A percentile compares a stretch with the other conserved stretches of the same genome.
phyloP scores from a whole-genome alignment of 2,888 invertebrate genomes.

The Tiliacea aurago region DNA sequence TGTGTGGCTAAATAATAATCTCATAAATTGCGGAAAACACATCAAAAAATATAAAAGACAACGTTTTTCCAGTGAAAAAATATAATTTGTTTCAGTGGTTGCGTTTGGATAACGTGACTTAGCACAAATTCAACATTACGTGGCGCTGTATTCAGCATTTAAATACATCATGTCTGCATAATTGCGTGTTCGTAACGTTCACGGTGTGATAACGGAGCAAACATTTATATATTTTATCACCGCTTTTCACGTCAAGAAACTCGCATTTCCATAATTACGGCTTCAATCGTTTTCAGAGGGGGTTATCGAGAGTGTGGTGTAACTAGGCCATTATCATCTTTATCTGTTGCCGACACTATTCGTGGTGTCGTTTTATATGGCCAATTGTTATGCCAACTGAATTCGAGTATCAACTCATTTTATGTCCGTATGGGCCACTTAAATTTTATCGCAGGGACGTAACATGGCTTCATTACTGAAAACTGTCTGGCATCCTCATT shows the following conservation, averaged over 20 bases:
- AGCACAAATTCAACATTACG: constrained; percentile 54
- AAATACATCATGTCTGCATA: constrained; percentile 62
- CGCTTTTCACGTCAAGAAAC: constrained; percentile 52
- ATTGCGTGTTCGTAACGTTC: constrained; percentile 57
- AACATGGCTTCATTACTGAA: constrained; percentile 76
- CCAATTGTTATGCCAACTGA: constrained; percentile 57
- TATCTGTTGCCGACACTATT: constrained; percentile 52
- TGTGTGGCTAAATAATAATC: constrained; percentile 31
- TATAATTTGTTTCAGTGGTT: constrained; percentile 39
- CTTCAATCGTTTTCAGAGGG: constrained; percentile 47
- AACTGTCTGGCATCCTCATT: constrained; percentile 68
- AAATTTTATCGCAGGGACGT: constrained; percentile 75
- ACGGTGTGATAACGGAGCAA: constrained; percentile 52
- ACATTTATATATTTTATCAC: constrained; percentile 62
- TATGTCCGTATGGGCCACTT: constrained; percentile 70
- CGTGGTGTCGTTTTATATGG: constrained; percentile 41
- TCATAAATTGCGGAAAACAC: constrained; percentile 40
- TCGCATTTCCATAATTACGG: constrained; percentile 54
- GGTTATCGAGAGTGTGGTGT: constrained; percentile 32
- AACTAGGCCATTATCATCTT: constrained; percentile 48
- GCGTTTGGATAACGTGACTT: constrained; percentile 53
- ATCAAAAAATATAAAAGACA: constrained; percentile 25
- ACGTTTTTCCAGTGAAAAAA: constrained; percentile 37
- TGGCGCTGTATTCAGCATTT: constrained; percentile 55
- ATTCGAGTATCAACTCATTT: constrained; percentile 65